A percentile compares a stretch with the other conserved stretches of the same genome.
These are phyloP conservation scores for Phaenicophaeus curvirostris DNA, from an alignment of 2,797 vertebrate genomes.

Conservation along the genomic window DNA sequence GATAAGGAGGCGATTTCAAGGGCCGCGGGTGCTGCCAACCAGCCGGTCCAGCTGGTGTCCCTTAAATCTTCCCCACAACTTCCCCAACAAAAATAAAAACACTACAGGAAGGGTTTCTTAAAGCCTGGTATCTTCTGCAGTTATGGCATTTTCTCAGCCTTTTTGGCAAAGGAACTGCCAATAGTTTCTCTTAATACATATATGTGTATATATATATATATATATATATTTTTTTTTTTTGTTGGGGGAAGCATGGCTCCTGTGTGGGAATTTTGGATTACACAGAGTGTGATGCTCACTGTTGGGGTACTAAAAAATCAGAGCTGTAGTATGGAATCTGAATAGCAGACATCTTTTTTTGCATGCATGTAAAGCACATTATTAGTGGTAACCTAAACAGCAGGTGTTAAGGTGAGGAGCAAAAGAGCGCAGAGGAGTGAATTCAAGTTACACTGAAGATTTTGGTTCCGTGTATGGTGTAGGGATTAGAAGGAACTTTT, in stretches of 20 bases:
- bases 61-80: constrained; percentile 37
- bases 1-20: not conserved
- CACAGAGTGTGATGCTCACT: not conserved
- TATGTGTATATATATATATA: too few species aligned
- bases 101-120: not conserved
- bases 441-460: not conserved
- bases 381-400: not conserved
- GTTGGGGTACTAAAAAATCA: not conserved
- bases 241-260: not conserved
- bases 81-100: constrained; percentile 42
- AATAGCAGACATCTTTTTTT: not conserved
- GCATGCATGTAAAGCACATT: not conserved
- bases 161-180: not conserved
- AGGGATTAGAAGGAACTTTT: not conserved
- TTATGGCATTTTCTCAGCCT: not conserved
- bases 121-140: not conserved
- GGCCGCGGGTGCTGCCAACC: not conserved
- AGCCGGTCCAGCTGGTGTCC: not conserved
- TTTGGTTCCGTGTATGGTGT: not conserved
- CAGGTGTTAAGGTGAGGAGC: not conserved
- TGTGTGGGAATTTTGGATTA: not conserved
- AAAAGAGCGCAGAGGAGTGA: not conserved
- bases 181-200: not conserved
- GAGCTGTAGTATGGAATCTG: not conserved
- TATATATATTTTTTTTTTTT: not conserved